Percentiles rank a stretch among this genome's conserved stretches.
These are phyloP conservation scores for Digitonthophagus gazella DNA, from an alignment of 2,888 invertebrate species.

Conservation along the genomic window DNA sequence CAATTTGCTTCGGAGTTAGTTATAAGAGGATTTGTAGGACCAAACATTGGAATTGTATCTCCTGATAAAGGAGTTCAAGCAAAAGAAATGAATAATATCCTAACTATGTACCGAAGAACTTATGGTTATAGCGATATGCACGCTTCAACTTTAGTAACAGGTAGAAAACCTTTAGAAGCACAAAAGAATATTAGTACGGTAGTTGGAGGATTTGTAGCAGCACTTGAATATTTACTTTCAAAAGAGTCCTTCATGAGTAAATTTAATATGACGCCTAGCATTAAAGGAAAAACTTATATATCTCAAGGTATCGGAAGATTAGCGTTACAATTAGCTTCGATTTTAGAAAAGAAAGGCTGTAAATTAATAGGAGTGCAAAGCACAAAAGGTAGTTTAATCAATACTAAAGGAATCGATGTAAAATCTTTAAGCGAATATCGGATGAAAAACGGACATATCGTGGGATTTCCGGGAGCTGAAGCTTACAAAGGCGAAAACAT, in stretches of 20 bases:
- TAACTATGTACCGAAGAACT: slow-evolving; percentile 77
- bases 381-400: slow-evolving; percentile 61
- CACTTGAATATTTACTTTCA: slow-evolving; percentile 68
- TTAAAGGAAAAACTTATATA: slow-evolving; percentile 74
- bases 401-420: slow-evolving; percentile 68
- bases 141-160: slow-evolving; percentile 80
- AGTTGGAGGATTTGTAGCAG: slow-evolving; percentile 74
- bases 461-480: slow-evolving; percentile 83
- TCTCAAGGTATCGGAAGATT: slow-evolving; percentile 83
- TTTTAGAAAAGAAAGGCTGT: slow-evolving; percentile 66
- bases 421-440: slow-evolving; percentile 77
- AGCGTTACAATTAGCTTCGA: slow-evolving; percentile 71
- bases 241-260: slow-evolving; percentile 70
- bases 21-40: slow-evolving; percentile 52
- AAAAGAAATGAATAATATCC: slow-evolving; percentile 79
- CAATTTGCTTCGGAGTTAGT: slow-evolving; percentile 72
- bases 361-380: slow-evolving; percentile 72
- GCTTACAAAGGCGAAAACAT: slow-evolving; percentile 55
- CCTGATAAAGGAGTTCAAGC: slow-evolving; percentile 78
- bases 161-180: slow-evolving; percentile 84
- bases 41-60: slow-evolving; percentile 83
- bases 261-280: slow-evolving; percentile 61
- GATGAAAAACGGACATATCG: slow-evolving; percentile 80
- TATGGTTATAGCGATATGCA: slow-evolving; percentile 67
- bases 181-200: slow-evolving; percentile 83